phyloP scores from a whole-genome alignment of 2,113 vertebrate species.

The Emydura subglobosa region DNA sequence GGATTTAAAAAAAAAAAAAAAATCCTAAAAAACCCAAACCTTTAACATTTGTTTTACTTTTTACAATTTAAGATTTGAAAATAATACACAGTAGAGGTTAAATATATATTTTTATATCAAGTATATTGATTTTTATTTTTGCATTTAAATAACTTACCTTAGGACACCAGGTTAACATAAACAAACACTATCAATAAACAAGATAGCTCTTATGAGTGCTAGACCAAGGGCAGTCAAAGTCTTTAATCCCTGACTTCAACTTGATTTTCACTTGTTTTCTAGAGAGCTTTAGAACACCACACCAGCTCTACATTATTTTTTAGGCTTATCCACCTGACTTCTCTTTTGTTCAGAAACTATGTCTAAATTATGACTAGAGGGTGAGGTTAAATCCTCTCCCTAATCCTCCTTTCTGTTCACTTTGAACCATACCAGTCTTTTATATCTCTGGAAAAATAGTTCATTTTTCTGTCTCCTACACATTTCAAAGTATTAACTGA shows the following conservation, averaged over 20 bases:
- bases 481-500: neutral
- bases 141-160: neutral
- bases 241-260: neutral
- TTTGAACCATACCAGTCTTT: slow-evolving; percentile 9
- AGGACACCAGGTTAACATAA: neutral
- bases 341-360: neutral
- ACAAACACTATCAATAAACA: neutral
- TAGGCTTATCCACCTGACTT: neutral
- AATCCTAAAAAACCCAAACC: neutral
- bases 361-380: neutral
- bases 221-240: neutral
- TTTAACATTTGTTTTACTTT: neutral
- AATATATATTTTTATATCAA: neutral
- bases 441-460: neutral
- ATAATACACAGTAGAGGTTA: neutral
- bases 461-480: neutral
- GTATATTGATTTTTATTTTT: neutral
- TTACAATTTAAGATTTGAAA: neutral
- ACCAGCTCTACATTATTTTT: neutral
- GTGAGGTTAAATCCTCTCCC: neutral
- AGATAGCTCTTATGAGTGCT: neutral
- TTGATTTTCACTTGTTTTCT: neutral
- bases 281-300: neutral
- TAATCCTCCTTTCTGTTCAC: neutral
- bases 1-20: neutral